Conservation (phyloP, 2,888 invertebrate genomes). For the Mystacides longicornis region DNA sequence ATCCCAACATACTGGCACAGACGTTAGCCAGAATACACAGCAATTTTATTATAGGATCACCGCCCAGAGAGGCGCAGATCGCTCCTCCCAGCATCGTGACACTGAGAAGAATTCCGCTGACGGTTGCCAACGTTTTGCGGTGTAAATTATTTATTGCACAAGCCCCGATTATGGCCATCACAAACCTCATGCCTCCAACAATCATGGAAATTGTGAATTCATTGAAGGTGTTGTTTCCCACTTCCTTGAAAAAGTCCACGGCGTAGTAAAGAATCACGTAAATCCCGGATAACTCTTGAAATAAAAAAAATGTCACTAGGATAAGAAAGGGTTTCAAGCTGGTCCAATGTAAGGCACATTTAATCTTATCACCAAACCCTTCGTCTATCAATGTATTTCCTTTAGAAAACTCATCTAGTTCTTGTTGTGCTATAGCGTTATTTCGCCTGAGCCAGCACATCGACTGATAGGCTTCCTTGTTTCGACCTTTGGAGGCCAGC, state of each 20-base stretch:
- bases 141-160: slow-evolving; percentile 57
- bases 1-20: slow-evolving; percentile 66
- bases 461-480: slow-evolving; percentile 53
- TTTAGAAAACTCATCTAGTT: slow-evolving; percentile 53
- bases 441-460: slow-evolving; percentile 60
- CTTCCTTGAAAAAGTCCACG: slow-evolving; percentile 61
- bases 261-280: slow-evolving; percentile 68
- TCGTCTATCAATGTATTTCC: slow-evolving; percentile 31
- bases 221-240: slow-evolving; percentile 55
- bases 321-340: slow-evolving; percentile 62
- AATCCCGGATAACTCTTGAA: slow-evolving; percentile 67
- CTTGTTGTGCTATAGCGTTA: slow-evolving; percentile 54
- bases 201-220: slow-evolving; percentile 63
- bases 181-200: slow-evolving; percentile 58
- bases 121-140: slow-evolving; percentile 54
- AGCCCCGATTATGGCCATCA: slow-evolving; percentile 61
- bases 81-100: slow-evolving; percentile 59
- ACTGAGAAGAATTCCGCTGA: slow-evolving; percentile 59
- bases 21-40: slow-evolving; percentile 61
- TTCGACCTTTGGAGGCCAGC: slow-evolving; percentile 54
- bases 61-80: slow-evolving; percentile 49
- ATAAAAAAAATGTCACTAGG: slow-evolving; percentile 56
- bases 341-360: slow-evolving; percentile 44
- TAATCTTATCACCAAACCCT: slow-evolving; percentile 37
- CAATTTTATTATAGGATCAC: slow-evolving; percentile 43